phyloP scores from a whole-genome alignment of 2,797 vertebrate genomes.

The Sebastes kiyomatsui region DNA sequence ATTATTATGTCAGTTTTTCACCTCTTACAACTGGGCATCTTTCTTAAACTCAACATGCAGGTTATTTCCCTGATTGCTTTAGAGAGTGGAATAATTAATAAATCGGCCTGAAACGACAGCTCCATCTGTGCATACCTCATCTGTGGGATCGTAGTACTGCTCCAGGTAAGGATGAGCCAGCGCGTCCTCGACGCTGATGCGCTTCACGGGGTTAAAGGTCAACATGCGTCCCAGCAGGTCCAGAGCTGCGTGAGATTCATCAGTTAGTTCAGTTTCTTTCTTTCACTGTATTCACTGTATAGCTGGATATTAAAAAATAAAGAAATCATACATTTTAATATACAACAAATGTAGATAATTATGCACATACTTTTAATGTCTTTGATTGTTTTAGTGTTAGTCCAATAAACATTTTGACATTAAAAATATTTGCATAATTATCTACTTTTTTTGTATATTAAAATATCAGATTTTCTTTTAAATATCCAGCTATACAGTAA shows the following conservation, averaged over 20 bases:
- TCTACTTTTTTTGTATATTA: too few species aligned
- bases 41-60: too few species aligned
- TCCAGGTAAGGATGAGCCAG: constrained; percentile 92
- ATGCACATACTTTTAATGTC: neutral
- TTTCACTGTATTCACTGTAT: too few species aligned
- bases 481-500: too few species aligned
- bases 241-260: constrained; percentile 76
- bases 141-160: constrained; percentile 93
- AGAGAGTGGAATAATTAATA: neutral
- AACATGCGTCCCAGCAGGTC: constrained; percentile 91
- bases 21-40: too few species aligned
- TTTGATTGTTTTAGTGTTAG: neutral
- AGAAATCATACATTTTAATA: too few species aligned
- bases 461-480: too few species aligned
- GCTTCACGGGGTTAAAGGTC: constrained; percentile 91
- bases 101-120: neutral
- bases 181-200: constrained; percentile 92
- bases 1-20: neutral
- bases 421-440: neutral
- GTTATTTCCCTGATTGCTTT: neutral
- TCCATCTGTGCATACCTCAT: constrained; percentile 79
- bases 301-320: too few species aligned
- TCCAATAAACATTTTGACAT: neutral
- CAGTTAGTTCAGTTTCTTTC: neutral
- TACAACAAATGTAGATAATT: neutral